A percentile compares a stretch with the other conserved stretches of the same genome.
Conservation (phyloP, 2,888 invertebrate genomes). For the Plusia festucae region DNA sequence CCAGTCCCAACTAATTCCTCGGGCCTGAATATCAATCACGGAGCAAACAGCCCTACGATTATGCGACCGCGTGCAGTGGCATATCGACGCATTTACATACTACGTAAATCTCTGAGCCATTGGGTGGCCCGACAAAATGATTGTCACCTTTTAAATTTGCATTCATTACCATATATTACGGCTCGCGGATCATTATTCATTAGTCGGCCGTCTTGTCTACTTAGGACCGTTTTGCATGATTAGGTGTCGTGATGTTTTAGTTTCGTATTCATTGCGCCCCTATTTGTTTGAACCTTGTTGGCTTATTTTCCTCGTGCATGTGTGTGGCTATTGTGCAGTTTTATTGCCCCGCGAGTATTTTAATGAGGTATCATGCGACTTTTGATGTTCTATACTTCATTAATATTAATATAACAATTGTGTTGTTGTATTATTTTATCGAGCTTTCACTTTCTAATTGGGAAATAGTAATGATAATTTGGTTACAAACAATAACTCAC, state of each 20-base stretch:
- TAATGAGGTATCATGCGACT: conserved; percentile 46
- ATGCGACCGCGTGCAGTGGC: conserved; percentile 82
- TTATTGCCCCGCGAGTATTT: conserved; percentile 44
- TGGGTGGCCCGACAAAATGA: conserved; percentile 84
- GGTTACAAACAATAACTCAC: conserved; percentile 68
- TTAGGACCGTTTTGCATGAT: conserved; percentile 80
- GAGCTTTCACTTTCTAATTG: not conserved
- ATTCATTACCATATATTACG: conserved; percentile 79
- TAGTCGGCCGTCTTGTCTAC: conserved; percentile 70
- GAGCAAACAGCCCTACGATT: conserved; percentile 74
- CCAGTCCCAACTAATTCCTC: conserved; percentile 58
- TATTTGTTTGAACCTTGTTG: conserved; percentile 67
- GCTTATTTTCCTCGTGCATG: conserved; percentile 57
- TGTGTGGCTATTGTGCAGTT: conserved; percentile 53
- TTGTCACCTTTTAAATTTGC: conserved; percentile 88
- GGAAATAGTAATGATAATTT: conserved; percentile 18
- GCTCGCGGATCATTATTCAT: conserved; percentile 65
- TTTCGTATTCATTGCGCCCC: conserved; percentile 74
- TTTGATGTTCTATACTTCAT: conserved; percentile 30
- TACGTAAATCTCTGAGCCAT: conserved; percentile 74
- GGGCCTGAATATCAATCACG: conserved; percentile 78
- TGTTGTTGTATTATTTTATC: conserved; percentile 9
- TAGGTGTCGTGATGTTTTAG: conserved; percentile 75
- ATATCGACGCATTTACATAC: conserved; percentile 82
- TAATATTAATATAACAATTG: conserved; percentile 33